Base-by-base conservation (phyloP, 2,888 invertebrate genomes). In the Acrobasis consociella region DNA sequence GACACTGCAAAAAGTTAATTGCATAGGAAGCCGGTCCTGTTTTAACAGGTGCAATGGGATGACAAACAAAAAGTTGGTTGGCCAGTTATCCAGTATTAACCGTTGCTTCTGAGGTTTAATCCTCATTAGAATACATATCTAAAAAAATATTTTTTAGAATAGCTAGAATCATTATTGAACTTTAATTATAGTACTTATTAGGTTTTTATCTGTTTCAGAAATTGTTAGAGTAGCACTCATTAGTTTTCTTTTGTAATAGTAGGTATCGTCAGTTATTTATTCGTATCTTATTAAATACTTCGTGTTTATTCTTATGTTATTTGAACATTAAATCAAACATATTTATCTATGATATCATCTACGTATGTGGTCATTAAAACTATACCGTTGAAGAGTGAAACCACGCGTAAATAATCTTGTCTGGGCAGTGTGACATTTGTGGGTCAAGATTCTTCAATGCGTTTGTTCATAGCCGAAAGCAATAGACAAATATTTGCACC, bases 401-500 rank as follows among this genome's bases (percentile, higher is more conserved):
- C 42, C 42, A 42, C 10, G 42, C 56, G 17, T 59, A 31, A 49
- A 58, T 58, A 49, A 49, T 59, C n/a, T 59, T 59, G 58, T 49
- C 49, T 49, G 58, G 15, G 13, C 56, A 8, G 38, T 53, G 11
- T 22, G 61, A 46, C 49, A 46, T 50, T 50, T 42, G 39, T 61
- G 15, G 61, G 22, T 52, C 52, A 53, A 61, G 52, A 17, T 49
- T 38, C 49, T 55, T 62, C 62, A 53, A 15, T 55, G 46, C 49
- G 55, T 62, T 55, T 62, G 55, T 17, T 5, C 50, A 60, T 50
- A 60, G 53, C 53, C 61, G 61, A 55, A 49, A 55, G 62, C 53
- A 37, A 49, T 46, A 62, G 37, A 15, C 62, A 62, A 62, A 62
- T 62, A 49, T 62, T 62, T 56, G 55, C 55, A 49, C 55, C 55